A percentile compares a stretch with the other conserved stretches of the same genome.
phyloP scores from a whole-genome alignment of 2,797 vertebrate genomes.

The Chlorospingus semifuscus region DNA sequence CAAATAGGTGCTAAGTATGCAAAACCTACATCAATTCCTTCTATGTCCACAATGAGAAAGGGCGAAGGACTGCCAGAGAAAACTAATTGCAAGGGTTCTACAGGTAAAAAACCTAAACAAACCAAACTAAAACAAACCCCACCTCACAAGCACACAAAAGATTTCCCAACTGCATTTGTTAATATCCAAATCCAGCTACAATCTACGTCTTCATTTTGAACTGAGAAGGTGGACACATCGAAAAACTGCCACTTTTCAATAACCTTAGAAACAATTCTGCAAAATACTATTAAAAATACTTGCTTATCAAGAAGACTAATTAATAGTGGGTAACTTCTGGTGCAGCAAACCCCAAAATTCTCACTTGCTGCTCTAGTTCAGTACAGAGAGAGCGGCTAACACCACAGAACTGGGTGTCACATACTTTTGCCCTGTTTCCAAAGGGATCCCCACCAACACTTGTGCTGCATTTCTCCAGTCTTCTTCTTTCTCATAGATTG shows the following conservation, averaged over 20 bases:
- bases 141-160: background rate
- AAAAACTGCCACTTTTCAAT: background rate
- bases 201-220: background rate
- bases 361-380: background rate
- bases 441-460: constrained; percentile 96
- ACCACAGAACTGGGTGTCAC: background rate
- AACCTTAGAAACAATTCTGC: background rate
- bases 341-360: background rate
- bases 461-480: constrained; percentile 98
- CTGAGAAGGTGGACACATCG: background rate
- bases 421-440: constrained; percentile 98
- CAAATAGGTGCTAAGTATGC: background rate
- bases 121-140: background rate
- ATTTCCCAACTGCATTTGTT: background rate
- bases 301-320: background rate
- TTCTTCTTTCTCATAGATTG: constrained; percentile 98
- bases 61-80: background rate
- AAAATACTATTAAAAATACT: background rate
- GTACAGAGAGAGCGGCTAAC: background rate
- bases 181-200: background rate
- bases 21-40: background rate
- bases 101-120: background rate
- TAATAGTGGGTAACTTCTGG: background rate
- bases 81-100: background rate
- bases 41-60: background rate